These are phyloP conservation scores for Callinectes sapidus DNA, from an alignment of 2,888 invertebrate genomes.

Conservation along the genomic window DNA sequence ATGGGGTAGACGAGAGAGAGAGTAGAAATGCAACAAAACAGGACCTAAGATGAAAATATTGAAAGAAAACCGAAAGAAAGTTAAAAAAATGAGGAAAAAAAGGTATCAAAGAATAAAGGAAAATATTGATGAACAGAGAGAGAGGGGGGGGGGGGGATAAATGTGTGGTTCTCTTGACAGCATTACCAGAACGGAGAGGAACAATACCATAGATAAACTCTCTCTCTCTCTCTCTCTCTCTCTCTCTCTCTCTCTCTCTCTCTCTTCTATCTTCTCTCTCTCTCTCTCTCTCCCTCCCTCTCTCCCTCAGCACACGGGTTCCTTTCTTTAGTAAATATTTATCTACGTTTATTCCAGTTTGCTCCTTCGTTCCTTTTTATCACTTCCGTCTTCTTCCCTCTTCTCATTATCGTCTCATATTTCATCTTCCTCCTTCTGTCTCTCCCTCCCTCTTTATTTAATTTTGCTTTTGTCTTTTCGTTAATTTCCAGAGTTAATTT, in stretches of 20 bases:
- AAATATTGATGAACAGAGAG: neutral
- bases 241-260: neutral
- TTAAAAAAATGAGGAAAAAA: neutral
- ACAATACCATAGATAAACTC: neutral
- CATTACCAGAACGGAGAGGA: neutral
- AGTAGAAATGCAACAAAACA: too few relatives aligned
- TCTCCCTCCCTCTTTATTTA: neutral
- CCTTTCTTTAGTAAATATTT: neutral
- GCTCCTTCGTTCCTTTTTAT: neutral
- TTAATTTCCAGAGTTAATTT: neutral
- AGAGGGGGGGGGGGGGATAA: neutral
- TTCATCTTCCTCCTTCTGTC: neutral
- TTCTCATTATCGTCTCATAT: neutral
- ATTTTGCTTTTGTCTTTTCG: neutral
- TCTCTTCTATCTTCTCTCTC: neutral
- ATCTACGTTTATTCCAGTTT: neutral
- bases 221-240: neutral
- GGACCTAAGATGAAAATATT: too few relatives aligned
- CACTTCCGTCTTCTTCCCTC: neutral
- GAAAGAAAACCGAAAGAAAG: too few relatives aligned
- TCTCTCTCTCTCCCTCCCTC: conserved; percentile 15
- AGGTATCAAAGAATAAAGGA: neutral
- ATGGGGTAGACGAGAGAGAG: neutral
- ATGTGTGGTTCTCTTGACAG: too few relatives aligned
- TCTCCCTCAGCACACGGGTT: neutral